Evolutionary conservation across 2,888 invertebrate species (phyloP).

Genomic region (Drosophila borborema): DNA sequence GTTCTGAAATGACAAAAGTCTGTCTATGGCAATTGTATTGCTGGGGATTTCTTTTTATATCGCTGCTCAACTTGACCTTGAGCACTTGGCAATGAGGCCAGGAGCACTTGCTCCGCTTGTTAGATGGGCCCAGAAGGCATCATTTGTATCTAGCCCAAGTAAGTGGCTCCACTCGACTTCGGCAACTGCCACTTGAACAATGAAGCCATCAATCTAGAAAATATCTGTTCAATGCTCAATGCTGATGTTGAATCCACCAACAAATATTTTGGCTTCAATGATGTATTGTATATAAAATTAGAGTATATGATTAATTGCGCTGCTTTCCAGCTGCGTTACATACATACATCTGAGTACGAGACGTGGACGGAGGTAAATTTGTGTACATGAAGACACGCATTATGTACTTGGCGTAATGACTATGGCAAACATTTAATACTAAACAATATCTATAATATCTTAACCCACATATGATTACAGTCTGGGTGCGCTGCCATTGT

Average conservation of each 20-base stretch:
- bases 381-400: slow-evolving; percentile 5
- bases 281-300: slow-evolving; percentile 73
- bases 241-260: slow-evolving; percentile 44
- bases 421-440: slow-evolving; percentile 59
- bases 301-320: slow-evolving; percentile 71
- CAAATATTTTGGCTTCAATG: slow-evolving; percentile 56
- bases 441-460: slow-evolving; percentile 41
- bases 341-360: slow-evolving; percentile 10
- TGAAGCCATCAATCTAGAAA: slow-evolving; percentile 72
- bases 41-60: slow-evolving; percentile 17
- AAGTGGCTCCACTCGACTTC: slow-evolving; percentile 50
- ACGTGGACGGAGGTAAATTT: not conserved
- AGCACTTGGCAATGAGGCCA: slow-evolving; percentile 63
- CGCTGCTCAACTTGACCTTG: slow-evolving; percentile 52
- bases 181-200: slow-evolving; percentile 66
- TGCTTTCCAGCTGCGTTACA: slow-evolving; percentile 40
- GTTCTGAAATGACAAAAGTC: slow-evolving; percentile 70
- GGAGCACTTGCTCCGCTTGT: slow-evolving; percentile 56
- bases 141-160: slow-evolving; percentile 30
- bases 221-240: slow-evolving; percentile 70
- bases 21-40: slow-evolving; percentile 38
- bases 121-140: slow-evolving; percentile 60
- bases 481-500: slow-evolving; percentile 56
- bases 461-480: slow-evolving; percentile 66
- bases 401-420: slow-evolving; percentile 37